Percentiles rank a stretch among this genome's conserved stretches.
phyloP scores from a whole-genome alignment of 2,113 vertebrate genomes.

The Lagopus muta region DNA sequence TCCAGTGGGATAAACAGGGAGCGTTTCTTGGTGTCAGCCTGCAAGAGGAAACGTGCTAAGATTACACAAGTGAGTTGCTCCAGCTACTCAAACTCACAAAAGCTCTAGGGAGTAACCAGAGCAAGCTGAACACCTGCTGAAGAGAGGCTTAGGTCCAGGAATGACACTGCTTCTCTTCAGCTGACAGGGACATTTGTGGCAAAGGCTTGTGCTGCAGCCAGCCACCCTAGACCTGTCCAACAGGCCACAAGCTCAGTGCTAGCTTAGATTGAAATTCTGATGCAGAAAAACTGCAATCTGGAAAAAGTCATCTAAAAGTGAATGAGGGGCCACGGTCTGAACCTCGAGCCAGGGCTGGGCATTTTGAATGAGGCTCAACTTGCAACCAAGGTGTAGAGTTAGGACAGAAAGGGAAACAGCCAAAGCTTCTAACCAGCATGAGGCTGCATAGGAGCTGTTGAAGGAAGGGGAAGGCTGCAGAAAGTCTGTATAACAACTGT shows the following conservation, averaged over 20 bases:
- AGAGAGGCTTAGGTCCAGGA: not conserved
- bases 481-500: not conserved
- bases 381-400: not conserved
- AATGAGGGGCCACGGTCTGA: not conserved
- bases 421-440: not conserved
- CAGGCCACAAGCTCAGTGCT: fast-evolving
- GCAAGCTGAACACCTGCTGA: not conserved
- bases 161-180: not conserved
- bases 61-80: fast-evolving
- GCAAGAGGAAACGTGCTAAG: not conserved
- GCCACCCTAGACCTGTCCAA: not conserved
- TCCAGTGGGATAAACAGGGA: not conserved
- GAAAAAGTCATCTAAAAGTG: not conserved
- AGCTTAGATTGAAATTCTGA: not conserved
- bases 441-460: not conserved
- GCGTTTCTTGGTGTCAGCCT: not conserved
- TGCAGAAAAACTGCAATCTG: not conserved
- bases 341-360: not conserved
- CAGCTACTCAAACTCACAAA: not conserved
- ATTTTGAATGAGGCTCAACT: not conserved
- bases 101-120: not conserved
- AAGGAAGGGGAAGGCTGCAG: not conserved
- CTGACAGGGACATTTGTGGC: not conserved
- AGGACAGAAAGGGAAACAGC: not conserved
- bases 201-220: not conserved